Evolutionary conservation across 2,113 vertebrate species (phyloP), one percentile per base, ranked within the genome.

Genomic region (Felis chaus): DNA sequence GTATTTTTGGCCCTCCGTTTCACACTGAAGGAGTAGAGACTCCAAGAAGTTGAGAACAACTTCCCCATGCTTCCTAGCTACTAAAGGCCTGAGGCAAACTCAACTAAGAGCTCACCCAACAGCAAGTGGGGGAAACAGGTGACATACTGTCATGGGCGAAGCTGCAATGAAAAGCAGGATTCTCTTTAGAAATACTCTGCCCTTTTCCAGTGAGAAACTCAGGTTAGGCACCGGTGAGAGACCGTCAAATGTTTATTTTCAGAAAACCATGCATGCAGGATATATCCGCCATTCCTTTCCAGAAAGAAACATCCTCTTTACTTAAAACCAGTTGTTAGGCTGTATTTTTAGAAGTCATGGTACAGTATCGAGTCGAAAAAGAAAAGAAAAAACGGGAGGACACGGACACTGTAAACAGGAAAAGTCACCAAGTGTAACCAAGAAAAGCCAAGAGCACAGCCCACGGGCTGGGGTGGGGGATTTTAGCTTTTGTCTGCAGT

Each of bases 271-370:
- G 39, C 74, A 93, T 80, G 39, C 92, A 98, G 97, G 97, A 96
- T 98, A 98, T 98, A 98, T 98, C 97, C 96, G 57, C 89, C 80
- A 2, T 80, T 98, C 92, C 53, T 98, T 66, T 96, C 90, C 74
- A 91, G 90, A 63, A 98, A 97, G 96, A 97, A 80, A 98, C 93
- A 98, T 96, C 97, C 97, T 98, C 89, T 85, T 83, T 66, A 39
- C 73, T 96, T 36, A 14, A 98, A 98, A 91, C 95, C 87, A 85
- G 94, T 95, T 95, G 96, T 98, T 98, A 98, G 73, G 11, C 39
- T 97, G 10, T 98, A 98, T 99, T 98, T 99, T 99, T 98, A 98
- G 98, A 97, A 25, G 66, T 61, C 96, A 90, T 27, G 87, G 96
- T 98, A 94, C 41, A 96, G 79, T 57, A 88, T 48, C 85, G 76